A percentile compares a stretch with the other conserved stretches of the same genome.
Evolutionary conservation across 2,797 vertebrate species (phyloP).

Genomic region (Phoebastria nigripes): DNA sequence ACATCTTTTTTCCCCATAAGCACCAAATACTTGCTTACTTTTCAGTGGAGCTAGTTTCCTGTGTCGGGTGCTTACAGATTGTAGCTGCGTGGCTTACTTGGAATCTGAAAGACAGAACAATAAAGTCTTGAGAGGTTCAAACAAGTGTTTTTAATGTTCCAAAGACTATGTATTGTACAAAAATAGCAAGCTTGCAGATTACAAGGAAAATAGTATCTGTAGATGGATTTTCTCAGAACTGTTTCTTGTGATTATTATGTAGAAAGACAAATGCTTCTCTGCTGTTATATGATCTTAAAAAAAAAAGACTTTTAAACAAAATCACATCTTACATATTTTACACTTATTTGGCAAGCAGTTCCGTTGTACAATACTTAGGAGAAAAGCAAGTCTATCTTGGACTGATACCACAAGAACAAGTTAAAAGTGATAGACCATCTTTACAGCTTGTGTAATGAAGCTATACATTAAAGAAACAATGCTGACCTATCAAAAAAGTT

Average conservation of each 20-base stretch:
- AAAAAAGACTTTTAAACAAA: neutral
- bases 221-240: neutral
- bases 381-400: neutral
- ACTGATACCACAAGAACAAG: neutral
- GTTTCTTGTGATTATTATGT: neutral
- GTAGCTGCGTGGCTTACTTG: neutral
- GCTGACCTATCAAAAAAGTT: neutral
- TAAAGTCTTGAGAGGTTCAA: neutral
- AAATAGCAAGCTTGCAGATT: neutral
- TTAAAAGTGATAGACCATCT: neutral
- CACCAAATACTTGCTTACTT: neutral
- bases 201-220: neutral
- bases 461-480: neutral
- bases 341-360: neutral
- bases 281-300: neutral
- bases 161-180: neutral
- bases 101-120: neutral
- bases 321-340: neutral
- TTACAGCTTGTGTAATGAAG: slow-evolving; percentile 28
- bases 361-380: neutral
- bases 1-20: neutral
- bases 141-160: neutral
- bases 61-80: neutral
- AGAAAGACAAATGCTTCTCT: neutral
- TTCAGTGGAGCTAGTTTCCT: neutral